phyloP scores from a whole-genome alignment of 1,140 invertebrate species.

The Colletes gigas region DNA sequence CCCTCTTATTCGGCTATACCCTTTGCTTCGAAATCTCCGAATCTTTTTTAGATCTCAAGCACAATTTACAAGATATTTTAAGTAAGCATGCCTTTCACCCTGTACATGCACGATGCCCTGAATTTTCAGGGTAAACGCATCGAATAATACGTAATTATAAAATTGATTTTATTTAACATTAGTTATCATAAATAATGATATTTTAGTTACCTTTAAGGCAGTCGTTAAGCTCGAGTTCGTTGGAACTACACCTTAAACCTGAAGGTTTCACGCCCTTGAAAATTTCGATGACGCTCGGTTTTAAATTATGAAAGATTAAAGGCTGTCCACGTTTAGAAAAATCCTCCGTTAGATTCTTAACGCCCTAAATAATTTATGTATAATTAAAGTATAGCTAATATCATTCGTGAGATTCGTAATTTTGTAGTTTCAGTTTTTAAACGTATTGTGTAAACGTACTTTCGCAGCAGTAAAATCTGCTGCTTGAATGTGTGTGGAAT shows the following conservation, averaged over 20 bases:
- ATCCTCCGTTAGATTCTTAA: conserved; percentile 88
- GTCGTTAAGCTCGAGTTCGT: conserved; percentile 84
- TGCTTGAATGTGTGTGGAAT: conserved; percentile 88
- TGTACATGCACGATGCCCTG: no score
- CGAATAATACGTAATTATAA: no score
- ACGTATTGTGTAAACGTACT: conserved; percentile 74
- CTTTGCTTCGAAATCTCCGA: no score
- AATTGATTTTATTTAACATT: no score
- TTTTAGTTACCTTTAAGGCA: conserved; percentile 81
- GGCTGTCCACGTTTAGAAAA: conserved; percentile 87
- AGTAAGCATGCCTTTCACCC: no score
- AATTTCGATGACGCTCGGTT: conserved; percentile 86
- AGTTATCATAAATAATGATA: neutral
- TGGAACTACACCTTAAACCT: conserved; percentile 85
- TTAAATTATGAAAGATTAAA: conserved; percentile 88
- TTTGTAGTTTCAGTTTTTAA: neutral
- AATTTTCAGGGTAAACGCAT: no score
- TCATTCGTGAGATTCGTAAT: neutral
- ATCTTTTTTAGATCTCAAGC: no score
- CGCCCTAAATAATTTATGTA: conserved; percentile 81
- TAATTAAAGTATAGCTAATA: conserved; percentile 6
- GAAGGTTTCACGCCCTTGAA: conserved; percentile 87
- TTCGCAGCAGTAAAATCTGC: conserved; percentile 89
- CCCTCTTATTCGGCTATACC: no score
- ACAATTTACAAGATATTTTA: no score